Evolutionary conservation across 2,113 vertebrate genomes (phyloP), one percentile per base, ranked within the genome.

Genomic region (Lagopus muta): DNA sequence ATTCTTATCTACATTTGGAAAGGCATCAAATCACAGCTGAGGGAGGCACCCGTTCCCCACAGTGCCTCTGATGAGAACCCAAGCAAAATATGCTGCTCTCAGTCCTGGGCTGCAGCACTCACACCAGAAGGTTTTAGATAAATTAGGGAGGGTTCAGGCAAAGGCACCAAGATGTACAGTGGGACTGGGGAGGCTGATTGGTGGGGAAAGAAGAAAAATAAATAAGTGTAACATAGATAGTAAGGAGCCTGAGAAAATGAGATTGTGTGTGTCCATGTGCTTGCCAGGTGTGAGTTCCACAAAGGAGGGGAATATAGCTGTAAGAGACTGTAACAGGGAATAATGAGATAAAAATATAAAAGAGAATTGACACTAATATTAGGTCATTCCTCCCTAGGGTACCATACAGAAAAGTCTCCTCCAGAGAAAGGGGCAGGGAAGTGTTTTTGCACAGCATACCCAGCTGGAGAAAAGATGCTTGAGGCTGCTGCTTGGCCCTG

Each of bases 31-130:
- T 86, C 48, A 62, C 11, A 42, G 74, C 74, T 76, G 54, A 73
- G 62, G 21, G 58, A 96, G 71, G 45, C 62, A 73, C 58, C 34
- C 3, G 7, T 73, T 89, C 70, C 43, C 75, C 54, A 86, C 71
- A 65, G 10, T 75, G 43, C n/a, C n/a, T 93, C 79, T 90, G 80
- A 78, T 76, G 77, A 90, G 45, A 93, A 88, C 81, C 54, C 86
- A 93, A 62, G 83, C 58, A 76, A 95, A 92, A 94, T 60, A 79
- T 5, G 32, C 58, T 72, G 40, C n/a, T 19, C 75, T 90, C 54
- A 61, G 30, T 50, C 73, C 70, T 93, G 71, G 48, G 21, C 60
- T 82, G 19, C 55, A n/a, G 38, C 8, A 38, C 38, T 87, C 91
- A 89, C 70, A 85, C 71, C 62, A 78, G 52, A 76, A 93, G 22